These are phyloP conservation scores for Bombycilla garrulus DNA, from an alignment of 2,113 vertebrate genomes.

Conservation along the genomic window DNA sequence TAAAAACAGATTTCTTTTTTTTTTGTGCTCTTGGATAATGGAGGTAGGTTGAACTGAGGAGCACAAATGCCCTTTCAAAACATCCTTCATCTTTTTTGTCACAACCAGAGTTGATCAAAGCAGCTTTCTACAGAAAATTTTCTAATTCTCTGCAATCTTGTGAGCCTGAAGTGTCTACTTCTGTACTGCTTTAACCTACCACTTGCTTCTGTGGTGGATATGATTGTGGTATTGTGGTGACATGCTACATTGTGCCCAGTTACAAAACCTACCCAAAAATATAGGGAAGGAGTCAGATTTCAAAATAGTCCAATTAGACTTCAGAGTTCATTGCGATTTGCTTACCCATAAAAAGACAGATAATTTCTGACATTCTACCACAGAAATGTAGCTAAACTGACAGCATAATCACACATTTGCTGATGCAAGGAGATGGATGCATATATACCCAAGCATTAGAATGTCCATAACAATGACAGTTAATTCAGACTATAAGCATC, in stretches of 20 bases:
- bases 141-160: not conserved
- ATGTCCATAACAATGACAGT: not conserved
- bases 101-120: not conserved
- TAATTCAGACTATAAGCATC: not conserved
- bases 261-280: not conserved
- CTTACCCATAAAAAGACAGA: not conserved
- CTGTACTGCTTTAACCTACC: not conserved
- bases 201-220: not conserved
- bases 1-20: not conserved
- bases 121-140: not conserved
- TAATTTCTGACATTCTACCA: not conserved
- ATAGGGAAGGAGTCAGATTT: accelerated
- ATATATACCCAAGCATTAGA: not conserved
- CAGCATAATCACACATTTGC: not conserved
- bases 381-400: not conserved
- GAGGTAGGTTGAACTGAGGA: not conserved
- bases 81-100: not conserved
- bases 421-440: not conserved
- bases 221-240: not conserved
- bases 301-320: not conserved
- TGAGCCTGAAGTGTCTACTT: not conserved
- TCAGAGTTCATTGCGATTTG: not conserved
- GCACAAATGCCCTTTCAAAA: not conserved
- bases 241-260: accelerated
- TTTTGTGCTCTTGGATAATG: not conserved